phyloP scores from a whole-genome alignment of 2,113 vertebrate species.

The Atrichornis clamosus region DNA sequence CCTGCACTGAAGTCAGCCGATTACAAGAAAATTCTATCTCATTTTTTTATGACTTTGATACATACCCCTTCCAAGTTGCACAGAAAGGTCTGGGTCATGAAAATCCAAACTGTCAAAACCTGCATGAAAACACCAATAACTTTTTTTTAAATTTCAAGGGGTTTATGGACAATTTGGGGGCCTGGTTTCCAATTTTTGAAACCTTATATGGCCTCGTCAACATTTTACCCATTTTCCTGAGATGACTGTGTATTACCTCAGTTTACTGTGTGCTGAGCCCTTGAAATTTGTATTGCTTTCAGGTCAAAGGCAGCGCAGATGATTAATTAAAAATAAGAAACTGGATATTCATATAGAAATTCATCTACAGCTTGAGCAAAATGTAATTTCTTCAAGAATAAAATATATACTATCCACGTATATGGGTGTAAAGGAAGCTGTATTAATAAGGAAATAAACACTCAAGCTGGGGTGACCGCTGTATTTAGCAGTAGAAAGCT shows the following conservation, averaged over 20 bases:
- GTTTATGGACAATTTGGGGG: neutral
- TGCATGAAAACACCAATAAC: neutral
- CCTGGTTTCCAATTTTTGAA: neutral
- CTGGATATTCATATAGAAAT: neutral
- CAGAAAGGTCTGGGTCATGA: neutral
- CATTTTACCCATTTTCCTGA: neutral
- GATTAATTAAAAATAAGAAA: neutral
- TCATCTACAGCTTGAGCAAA: neutral
- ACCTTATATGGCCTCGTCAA: neutral
- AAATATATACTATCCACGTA: neutral
- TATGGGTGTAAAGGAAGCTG: neutral
- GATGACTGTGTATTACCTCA: neutral
- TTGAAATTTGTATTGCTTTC: neutral
- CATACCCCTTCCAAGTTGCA: neutral
- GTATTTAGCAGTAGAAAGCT: neutral
- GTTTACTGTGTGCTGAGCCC: neutral
- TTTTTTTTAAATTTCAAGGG: neutral
- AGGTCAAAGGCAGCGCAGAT: neutral
- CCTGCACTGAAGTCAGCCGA: constrained; percentile 15
- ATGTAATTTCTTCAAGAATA: neutral
- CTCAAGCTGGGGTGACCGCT: neutral
- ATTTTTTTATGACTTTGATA: neutral
- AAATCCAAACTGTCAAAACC: neutral
- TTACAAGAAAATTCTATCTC: constrained; percentile 1
- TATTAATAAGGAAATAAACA: neutral